Conservation (phyloP, 2,113 vertebrate genomes). For the Nerophis lumbriciformis region DNA sequence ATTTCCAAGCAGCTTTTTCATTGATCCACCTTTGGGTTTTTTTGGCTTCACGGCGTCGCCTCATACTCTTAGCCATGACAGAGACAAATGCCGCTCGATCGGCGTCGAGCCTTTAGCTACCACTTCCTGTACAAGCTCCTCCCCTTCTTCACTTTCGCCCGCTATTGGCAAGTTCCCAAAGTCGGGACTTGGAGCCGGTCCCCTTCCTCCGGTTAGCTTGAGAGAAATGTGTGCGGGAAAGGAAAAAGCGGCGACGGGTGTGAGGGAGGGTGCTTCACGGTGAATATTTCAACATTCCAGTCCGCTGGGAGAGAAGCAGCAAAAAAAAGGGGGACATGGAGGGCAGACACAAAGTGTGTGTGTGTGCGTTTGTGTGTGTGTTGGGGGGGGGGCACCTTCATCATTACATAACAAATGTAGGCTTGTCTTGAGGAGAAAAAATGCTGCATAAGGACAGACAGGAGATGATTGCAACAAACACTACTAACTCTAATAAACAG, state of each 20-base stretch:
- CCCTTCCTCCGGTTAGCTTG: background rate
- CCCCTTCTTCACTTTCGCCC: slow-evolving; percentile 1
- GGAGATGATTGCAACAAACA: slow-evolving; percentile 48
- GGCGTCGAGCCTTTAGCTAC: slow-evolving; percentile 5
- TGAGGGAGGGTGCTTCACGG: slow-evolving; percentile 17
- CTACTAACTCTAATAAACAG: slow-evolving; percentile 63
- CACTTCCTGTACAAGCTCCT: slow-evolving; percentile 15
- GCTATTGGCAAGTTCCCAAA: slow-evolving; percentile 6
- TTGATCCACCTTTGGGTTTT: slow-evolving; percentile 27
- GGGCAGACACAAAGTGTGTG: slow-evolving; percentile 20
- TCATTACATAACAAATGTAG: slow-evolving; percentile 30
- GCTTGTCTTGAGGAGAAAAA: slow-evolving; percentile 23
- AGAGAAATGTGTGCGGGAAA: background rate
- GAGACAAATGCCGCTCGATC: slow-evolving; percentile 34
- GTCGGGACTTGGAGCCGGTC: background rate
- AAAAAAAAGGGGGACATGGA: background rate
- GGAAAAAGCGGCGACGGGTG: slow-evolving; percentile 1
- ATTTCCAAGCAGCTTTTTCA: no score
- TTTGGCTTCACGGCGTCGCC: slow-evolving; percentile 42
- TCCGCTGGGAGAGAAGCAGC: slow-evolving; percentile 17
- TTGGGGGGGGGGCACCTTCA: slow-evolving; percentile 3
- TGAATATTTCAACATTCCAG: slow-evolving; percentile 48
- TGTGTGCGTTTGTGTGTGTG: background rate
- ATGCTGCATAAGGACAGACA: slow-evolving; percentile 57
- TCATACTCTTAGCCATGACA: slow-evolving; percentile 27